Evolutionary conservation across 2,797 vertebrate species (phyloP).

Genomic region (Megalops cyprinoides): DNA sequence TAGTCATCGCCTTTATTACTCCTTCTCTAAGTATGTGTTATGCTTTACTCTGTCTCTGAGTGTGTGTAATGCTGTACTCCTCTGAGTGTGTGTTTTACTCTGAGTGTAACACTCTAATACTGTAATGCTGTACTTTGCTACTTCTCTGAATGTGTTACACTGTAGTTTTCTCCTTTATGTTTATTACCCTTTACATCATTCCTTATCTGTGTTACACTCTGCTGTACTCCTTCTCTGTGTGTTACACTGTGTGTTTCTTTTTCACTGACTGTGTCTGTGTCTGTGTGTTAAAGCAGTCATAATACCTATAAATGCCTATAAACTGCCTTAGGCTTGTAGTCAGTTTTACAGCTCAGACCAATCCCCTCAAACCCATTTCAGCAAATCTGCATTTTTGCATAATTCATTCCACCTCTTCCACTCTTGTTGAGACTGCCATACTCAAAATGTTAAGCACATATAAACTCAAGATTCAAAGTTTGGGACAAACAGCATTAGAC

Average conservation of each 20-base stretch:
- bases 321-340: no score
- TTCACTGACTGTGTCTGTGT: not conserved
- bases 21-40: conserved; percentile 68
- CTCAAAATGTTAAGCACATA: not conserved
- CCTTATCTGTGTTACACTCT: no score
- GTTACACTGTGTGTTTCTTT: not conserved
- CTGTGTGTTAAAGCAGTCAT: not conserved
- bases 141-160: no score
- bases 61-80: not conserved
- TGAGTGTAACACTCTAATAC: no score
- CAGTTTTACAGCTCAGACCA: no score
- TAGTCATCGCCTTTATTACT: conserved; percentile 82
- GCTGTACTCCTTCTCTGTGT: not conserved
- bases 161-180: no score
- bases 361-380: not conserved
- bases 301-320: not conserved
- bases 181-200: no score
- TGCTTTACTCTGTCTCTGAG: no score
- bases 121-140: not conserved
- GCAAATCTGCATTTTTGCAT: not conserved
- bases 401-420: not conserved
- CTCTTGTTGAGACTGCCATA: not conserved
- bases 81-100: no score
- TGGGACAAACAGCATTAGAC: no score
- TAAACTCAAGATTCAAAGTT: no score